These are phyloP conservation scores for Microctonus brassicae DNA, from an alignment of 2,888 invertebrate species.

Conservation along the genomic window DNA sequence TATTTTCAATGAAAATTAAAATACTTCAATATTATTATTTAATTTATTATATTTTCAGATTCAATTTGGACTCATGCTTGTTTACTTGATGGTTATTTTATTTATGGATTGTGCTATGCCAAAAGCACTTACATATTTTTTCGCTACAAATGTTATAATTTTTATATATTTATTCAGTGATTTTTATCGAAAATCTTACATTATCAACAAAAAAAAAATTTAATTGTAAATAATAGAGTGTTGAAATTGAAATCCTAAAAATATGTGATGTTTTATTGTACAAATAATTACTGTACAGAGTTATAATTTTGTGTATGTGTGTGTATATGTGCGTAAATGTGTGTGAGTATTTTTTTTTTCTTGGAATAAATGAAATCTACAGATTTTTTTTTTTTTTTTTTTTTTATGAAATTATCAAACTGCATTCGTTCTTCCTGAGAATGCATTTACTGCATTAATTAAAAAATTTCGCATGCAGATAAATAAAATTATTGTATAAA, in stretches of 20 bases:
- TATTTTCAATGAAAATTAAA: background rate
- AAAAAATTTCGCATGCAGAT: background rate
- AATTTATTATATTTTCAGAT: constrained; percentile 66
- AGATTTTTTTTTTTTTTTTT: too few relatives aligned
- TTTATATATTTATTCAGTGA: constrained; percentile 75
- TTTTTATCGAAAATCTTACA: constrained; percentile 74
- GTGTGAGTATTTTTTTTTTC: constrained; percentile 17
- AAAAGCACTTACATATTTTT: constrained; percentile 73
- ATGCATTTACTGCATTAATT: background rate
- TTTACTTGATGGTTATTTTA: constrained; percentile 74
- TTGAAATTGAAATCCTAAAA: background rate
- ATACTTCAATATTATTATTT: background rate
- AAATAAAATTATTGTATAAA: background rate
- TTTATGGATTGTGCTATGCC: constrained; percentile 73
- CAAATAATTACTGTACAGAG: background rate
- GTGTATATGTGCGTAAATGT: background rate
- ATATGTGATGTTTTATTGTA: constrained; percentile 11
- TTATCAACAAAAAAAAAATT: constrained; percentile 62
- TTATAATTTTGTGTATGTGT: background rate
- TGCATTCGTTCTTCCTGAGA: background rate
- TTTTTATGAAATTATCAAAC: background rate
- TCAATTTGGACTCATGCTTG: constrained; percentile 78
- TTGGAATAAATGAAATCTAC: constrained; percentile 7
- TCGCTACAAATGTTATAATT: constrained; percentile 72
- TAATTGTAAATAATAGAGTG: constrained; percentile 46